A percentile compares a stretch with the other conserved stretches of the same genome.
Conservation (phyloP, 2,797 vertebrate species). For the Apogon hyalosoma region DNA sequence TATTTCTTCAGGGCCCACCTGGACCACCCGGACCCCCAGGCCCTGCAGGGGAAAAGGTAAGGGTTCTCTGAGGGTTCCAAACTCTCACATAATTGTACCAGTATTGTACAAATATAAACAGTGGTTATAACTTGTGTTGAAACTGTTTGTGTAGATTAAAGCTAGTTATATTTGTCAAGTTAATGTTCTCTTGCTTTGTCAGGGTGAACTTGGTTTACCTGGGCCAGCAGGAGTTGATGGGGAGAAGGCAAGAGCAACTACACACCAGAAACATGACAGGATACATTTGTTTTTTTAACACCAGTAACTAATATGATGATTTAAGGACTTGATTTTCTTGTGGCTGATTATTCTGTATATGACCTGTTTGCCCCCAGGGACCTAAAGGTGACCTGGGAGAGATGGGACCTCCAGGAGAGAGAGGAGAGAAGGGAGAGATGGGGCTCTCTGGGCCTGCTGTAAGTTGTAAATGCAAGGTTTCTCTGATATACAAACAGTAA, state of each 20-base stretch:
- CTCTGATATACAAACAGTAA: constrained; percentile 7
- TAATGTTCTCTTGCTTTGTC: constrained; percentile 15
- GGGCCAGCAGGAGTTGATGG: constrained; percentile 91
- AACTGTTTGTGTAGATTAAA: neutral
- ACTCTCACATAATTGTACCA: neutral
- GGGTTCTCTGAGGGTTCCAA: constrained; percentile 8
- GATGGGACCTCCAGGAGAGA: constrained; percentile 84
- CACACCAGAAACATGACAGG: neutral
- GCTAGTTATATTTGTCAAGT: neutral
- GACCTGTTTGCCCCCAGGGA: constrained; percentile 79
- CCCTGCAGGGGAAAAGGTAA: constrained; percentile 89
- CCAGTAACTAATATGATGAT: neutral
- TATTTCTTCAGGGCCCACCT: constrained; percentile 85
- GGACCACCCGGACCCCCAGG: constrained; percentile 90
- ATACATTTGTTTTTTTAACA: neutral
- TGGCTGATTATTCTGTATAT: neutral
- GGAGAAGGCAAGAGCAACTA: constrained; percentile 82
- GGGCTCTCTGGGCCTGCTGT: constrained; percentile 90
- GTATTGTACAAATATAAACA: neutral
- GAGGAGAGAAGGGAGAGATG: constrained; percentile 92
- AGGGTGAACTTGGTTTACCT: constrained; percentile 93
- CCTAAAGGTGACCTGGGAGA: constrained; percentile 88
- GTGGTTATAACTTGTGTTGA: neutral
- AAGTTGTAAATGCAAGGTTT: constrained; percentile 59
- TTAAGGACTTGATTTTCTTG: neutral